Conservation (phyloP, 2,888 invertebrate genomes). For the Cartodere bifasciata region DNA sequence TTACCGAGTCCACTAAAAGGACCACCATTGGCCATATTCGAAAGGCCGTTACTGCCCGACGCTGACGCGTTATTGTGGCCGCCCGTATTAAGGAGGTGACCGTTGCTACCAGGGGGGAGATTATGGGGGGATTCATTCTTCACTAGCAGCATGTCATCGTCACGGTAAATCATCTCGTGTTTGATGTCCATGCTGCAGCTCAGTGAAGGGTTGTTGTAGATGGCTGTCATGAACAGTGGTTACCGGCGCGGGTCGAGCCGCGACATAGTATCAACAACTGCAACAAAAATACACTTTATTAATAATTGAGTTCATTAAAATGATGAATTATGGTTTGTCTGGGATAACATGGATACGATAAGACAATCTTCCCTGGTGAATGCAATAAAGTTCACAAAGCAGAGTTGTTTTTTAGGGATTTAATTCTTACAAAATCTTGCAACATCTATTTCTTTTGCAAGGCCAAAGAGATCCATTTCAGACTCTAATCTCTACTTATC, state of each 20-base stretch:
- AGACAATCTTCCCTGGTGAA: too few relatives aligned
- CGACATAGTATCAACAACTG: slow-evolving; percentile 31
- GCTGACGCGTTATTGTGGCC: slow-evolving; percentile 23
- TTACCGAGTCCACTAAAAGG: slow-evolving; percentile 19
- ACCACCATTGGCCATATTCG: slow-evolving; percentile 23
- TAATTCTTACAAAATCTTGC: too few relatives aligned
- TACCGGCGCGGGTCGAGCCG: slow-evolving; percentile 28
- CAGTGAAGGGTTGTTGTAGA: slow-evolving; percentile 20
- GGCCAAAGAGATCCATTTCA: too few relatives aligned
- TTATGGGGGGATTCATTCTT: slow-evolving; percentile 38
- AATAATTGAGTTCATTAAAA: too few relatives aligned
- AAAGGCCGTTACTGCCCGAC: slow-evolving; percentile 25
- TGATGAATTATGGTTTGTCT: too few relatives aligned
- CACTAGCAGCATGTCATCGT: slow-evolving; percentile 35
- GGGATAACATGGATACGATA: too few relatives aligned
- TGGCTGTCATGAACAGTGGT: slow-evolving; percentile 25
- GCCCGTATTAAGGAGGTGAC: slow-evolving; percentile 28
- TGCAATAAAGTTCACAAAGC: too few relatives aligned
- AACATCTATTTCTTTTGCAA: too few relatives aligned
- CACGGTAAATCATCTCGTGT: slow-evolving; percentile 50
- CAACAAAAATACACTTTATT: slow-evolving; percentile 18
- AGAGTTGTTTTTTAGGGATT: too few relatives aligned
- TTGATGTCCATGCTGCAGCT: slow-evolving; percentile 45
- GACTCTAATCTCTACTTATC: too few relatives aligned
- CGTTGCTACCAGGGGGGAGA: slow-evolving; percentile 25